Base-by-base conservation (phyloP, 30 jellyfish, hydroid and myxozoan species). In the Cassiopea andromeda region DNA sequence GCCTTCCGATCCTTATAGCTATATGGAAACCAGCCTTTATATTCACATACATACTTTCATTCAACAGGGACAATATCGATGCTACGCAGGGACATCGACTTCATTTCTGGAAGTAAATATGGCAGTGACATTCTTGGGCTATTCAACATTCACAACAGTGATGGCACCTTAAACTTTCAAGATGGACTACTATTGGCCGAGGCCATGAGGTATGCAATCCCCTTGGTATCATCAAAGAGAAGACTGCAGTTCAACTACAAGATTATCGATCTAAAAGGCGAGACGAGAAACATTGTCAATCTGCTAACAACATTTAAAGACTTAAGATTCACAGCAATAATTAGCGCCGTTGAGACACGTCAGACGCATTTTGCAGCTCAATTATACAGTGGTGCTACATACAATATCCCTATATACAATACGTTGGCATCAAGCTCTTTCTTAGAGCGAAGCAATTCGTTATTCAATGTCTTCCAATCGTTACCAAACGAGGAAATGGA, bases 401-500 rank as follows among this genome's bases (percentile, higher is more conserved):
- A 72, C 81, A 72, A 27, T 2, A 72, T 72, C n/a, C 81, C 81
- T 3, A 72, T 72, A 6, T 72, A 38, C 60, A 72, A 19, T 15
- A 44, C 81, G 16, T 12, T 72, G 57, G 60, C 81, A 72, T 72
- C 81, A 14, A 72, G 81, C 60, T 7, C 60, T 7, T 44, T 5
- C n/a, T 72, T 72, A 6, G 60, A 72, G 2, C 9, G n/a, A 14
- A 27, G 60, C 27, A 38, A 10, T 7, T 43, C 8, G 46, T 16
- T 27, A 2, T 2, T 14, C 69, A 83, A 69, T 83, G 64, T 85
- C 60, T 85, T 85, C 61, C 93, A 78, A 16, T 74, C 83, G 15
- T 18, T 85, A 10, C 93, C 93, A 46, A 46, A 87, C 1, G 93
- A 85, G n/a, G 60, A 10, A 27, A 8, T 18, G 38, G 82, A 85